These are phyloP conservation scores for Eptesicus fuscus DNA, from an alignment of 2,113 vertebrate species.

Conservation along the genomic window DNA sequence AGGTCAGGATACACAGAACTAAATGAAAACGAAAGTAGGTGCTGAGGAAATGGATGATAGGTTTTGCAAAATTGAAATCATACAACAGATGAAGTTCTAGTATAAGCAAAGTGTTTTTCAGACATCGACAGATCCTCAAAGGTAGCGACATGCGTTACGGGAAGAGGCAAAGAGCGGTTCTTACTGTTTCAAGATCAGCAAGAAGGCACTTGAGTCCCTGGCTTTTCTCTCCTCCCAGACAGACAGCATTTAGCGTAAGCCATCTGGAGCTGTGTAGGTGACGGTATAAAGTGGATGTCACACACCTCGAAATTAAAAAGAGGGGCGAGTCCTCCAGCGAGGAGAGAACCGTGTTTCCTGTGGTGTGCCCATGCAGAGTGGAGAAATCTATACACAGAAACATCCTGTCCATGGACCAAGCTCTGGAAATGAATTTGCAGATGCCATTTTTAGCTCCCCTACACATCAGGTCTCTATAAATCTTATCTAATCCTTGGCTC, in stretches of 20 bases:
- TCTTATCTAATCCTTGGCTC: constrained; percentile 62
- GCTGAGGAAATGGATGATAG: constrained; percentile 36
- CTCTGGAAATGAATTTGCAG: constrained; percentile 19
- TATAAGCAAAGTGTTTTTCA: constrained; percentile 34
- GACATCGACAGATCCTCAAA: constrained; percentile 14
- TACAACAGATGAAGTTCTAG: constrained; percentile 5
- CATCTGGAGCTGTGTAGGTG: constrained; percentile 11
- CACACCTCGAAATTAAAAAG: constrained; percentile 36
- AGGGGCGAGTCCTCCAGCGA: background rate
- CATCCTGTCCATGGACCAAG: background rate
- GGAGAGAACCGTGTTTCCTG: constrained; percentile 37
- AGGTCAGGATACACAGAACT: constrained; percentile 1
- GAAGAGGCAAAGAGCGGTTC: background rate
- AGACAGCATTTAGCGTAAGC: background rate
- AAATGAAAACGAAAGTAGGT: constrained; percentile 43
- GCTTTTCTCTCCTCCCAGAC: constrained; percentile 23
- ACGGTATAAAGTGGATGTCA: background rate
- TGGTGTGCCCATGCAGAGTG: background rate
- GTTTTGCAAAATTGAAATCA: constrained; percentile 27
- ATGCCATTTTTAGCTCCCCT: constrained; percentile 40
- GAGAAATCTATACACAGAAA: background rate
- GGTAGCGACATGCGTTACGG: background rate
- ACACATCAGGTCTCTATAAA: constrained; percentile 45
- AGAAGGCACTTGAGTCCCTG: constrained; percentile 16
- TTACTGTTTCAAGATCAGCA: background rate